phyloP scores from a whole-genome alignment of 1,140 invertebrate species.

The Venustaconcha ellipsiformis region DNA sequence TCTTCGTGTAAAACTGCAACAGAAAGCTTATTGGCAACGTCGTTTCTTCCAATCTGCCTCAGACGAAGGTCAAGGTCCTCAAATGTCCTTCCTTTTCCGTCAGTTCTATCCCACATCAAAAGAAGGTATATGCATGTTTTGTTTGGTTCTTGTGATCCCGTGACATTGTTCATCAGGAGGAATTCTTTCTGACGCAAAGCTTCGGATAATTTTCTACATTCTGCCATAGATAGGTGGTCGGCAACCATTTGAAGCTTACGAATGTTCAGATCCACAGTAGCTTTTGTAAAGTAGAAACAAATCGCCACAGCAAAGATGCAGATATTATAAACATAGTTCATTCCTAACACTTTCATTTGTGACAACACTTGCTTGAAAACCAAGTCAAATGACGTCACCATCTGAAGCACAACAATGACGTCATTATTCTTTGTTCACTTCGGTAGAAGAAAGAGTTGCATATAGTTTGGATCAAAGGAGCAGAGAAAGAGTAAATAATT shows the following conservation, averaged over 20 bases:
- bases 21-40: conserved; percentile 48
- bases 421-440: too few species aligned
- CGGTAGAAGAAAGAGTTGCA: too few species aligned
- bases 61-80: conserved; percentile 45
- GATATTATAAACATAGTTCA: too few species aligned
- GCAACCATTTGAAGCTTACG: conserved; percentile 53
- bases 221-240: conserved; percentile 41
- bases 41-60: conserved; percentile 45
- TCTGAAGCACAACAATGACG: too few species aligned
- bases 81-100: conserved; percentile 51
- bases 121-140: conserved; percentile 47
- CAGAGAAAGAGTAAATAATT: too few species aligned
- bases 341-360: too few species aligned
- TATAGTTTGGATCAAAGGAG: too few species aligned
- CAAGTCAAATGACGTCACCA: too few species aligned
- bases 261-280: conserved; percentile 53
- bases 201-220: conserved; percentile 42
- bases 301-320: too few species aligned
- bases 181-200: conserved; percentile 41
- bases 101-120: conserved; percentile 43
- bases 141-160: conserved; percentile 22
- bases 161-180: conserved; percentile 17
- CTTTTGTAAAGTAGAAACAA: background rate
- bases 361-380: too few species aligned
- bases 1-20: conserved; percentile 49